Base-by-base conservation (phyloP, 2,888 invertebrate species). In the Leucozona laternaria region DNA sequence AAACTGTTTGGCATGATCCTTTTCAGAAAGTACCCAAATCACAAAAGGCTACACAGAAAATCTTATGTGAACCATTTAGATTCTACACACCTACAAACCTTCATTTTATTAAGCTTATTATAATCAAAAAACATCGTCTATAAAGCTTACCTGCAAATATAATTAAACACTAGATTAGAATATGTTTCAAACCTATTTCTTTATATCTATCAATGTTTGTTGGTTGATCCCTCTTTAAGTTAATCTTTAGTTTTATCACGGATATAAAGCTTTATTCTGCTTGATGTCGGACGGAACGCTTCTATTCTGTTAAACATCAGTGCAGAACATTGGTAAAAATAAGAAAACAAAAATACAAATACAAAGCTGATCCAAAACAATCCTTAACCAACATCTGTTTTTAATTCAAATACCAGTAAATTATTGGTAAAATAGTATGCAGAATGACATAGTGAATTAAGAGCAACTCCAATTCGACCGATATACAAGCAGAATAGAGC, bases 121-220 rank as follows among this genome's bases (percentile, higher is more conserved):
- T 62, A n/a, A 60, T 58, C 20, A 22, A 58, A 22, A 58, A 37
- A 13, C 10, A 58, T 34, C 17, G 31, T 34, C 13, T 37, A 37
- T 7, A 37, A 58, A 43, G 43, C 62, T 62, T 62, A 25, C 40
- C 25, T 25, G 43, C 0, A 62, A 62, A 40, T 62, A 62, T 8
- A n/a, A 37, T 40, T 31, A 25, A 2, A 7, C 3, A 62, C 8
- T 43, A 62, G 62, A 40, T 28, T 62, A 62, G 60, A 4, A 43
- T 58, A 58, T 58, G 58, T 62, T 62, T 62, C 43, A 62, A 62
- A 62, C 20, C 11, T 62, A 25, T n/a, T 43, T 25, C n/a, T n/a
- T 40, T 62, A 22, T 25, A 40, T n/a, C 10, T 62, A 28, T 62
- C 10, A 43, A 62, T 62, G 62, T 62, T 62, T 43, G 22, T 62